phyloP scores from a whole-genome alignment of 2,888 invertebrate genomes.

The Leptinotarsa haldemani region DNA sequence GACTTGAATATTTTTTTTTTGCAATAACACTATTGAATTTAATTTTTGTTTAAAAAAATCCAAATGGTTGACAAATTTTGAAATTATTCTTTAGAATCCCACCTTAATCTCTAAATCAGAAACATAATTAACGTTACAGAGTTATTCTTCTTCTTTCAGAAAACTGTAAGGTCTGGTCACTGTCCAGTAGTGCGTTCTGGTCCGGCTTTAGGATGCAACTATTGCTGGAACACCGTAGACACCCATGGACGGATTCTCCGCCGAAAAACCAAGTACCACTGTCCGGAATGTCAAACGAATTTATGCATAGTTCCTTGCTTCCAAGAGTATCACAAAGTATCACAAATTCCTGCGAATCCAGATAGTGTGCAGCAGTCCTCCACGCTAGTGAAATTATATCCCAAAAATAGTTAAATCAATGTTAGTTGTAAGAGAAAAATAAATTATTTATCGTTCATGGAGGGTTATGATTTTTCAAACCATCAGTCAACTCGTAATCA shows the following conservation, averaged over 20 bases:
- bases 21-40: too few relatives aligned
- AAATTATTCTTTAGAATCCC: too few relatives aligned
- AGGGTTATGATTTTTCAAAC: background rate
- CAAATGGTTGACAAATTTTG: too few relatives aligned
- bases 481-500: too few relatives aligned
- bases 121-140: background rate
- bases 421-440: conserved; percentile 24
- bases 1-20: too few relatives aligned
- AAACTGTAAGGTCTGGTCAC: conserved; percentile 75
- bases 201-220: conserved; percentile 88
- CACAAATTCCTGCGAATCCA: conserved; percentile 68
- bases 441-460: conserved; percentile 26
- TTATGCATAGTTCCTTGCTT: conserved; percentile 91
- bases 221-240: conserved; percentile 92
- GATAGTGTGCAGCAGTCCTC: conserved; percentile 24
- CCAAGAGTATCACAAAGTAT: conserved; percentile 85
- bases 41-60: too few relatives aligned
- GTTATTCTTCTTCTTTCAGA: conserved; percentile 56
- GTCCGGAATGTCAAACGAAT: conserved; percentile 90
- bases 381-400: conserved; percentile 27
- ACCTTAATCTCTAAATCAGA: background rate
- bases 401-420: conserved; percentile 31
- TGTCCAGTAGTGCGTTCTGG: conserved; percentile 86
- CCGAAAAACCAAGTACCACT: conserved; percentile 89
- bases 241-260: conserved; percentile 83